Percentiles rank a stretch among this genome's conserved stretches.
phyloP scores from a whole-genome alignment of 2,888 invertebrate genomes.

The Lepas anatifera region DNA sequence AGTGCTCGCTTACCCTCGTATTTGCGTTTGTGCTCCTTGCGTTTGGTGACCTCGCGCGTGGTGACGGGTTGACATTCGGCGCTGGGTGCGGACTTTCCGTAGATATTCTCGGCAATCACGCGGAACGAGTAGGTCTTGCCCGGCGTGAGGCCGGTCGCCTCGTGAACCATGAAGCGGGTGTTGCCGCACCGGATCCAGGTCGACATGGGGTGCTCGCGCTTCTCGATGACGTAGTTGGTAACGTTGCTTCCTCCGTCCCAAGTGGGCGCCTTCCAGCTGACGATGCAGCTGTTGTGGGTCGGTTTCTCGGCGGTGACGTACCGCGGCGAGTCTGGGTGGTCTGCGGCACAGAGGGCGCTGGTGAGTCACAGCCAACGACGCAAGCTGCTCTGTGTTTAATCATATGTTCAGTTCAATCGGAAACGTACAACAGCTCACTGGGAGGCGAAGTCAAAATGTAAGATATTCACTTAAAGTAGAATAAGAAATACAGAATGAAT shows the following conservation, averaged over 20 bases:
- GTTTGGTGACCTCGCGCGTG: conserved; percentile 69
- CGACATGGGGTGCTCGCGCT: conserved; percentile 81
- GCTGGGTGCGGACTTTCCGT: conserved; percentile 91
- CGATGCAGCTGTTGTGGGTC: conserved; percentile 77
- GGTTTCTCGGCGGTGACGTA: conserved; percentile 79
- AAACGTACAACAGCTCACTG: too few relatives aligned
- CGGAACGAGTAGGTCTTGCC: conserved; percentile 96
- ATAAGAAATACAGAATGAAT: too few relatives aligned
- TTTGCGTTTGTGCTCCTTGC: conserved; percentile 60
- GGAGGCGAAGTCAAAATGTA: too few relatives aligned
- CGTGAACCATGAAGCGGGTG: conserved; percentile 40
- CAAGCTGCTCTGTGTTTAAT: too few relatives aligned
- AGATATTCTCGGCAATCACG: conserved; percentile 94
- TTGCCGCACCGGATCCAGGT: conserved; percentile 93
- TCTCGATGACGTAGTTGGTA: conserved; percentile 92
- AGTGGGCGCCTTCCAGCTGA: conserved; percentile 81
- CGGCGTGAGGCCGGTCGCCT: conserved; percentile 52
- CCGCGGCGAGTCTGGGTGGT: conserved; percentile 92
- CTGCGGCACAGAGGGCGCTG: conserved; percentile 33
- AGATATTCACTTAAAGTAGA: too few relatives aligned
- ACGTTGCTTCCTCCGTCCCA: conserved; percentile 97
- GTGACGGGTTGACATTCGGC: conserved; percentile 70
- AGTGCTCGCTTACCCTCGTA: conserved; percentile 54
- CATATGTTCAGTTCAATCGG: too few relatives aligned
- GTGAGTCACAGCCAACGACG: neutral